A percentile compares a stretch with the other conserved stretches of the same genome.
phyloP scores from a whole-genome alignment of 2,797 vertebrate species.

The Tenualosa ilisha region DNA sequence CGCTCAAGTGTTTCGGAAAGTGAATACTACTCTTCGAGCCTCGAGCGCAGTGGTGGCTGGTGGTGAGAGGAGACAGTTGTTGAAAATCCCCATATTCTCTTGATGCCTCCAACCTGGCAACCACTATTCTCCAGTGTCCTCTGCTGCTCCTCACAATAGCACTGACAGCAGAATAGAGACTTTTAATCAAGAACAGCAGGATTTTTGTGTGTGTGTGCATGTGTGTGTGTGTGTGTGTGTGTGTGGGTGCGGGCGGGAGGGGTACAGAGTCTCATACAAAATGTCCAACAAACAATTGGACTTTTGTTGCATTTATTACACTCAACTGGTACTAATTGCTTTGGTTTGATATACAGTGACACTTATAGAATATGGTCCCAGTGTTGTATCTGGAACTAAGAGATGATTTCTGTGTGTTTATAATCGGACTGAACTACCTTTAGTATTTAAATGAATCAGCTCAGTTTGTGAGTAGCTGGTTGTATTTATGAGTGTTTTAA shows the following conservation, averaged over 20 bases:
- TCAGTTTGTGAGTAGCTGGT: neutral
- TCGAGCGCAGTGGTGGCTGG: neutral
- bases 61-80: constrained; percentile 11
- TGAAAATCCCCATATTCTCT: neutral
- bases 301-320: neutral
- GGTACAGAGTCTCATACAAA: neutral
- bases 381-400: neutral
- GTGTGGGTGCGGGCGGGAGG: neutral
- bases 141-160: neutral
- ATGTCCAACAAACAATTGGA: constrained; percentile 19
- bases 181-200: constrained; percentile 14
- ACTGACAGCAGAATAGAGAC: neutral
- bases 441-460: neutral
- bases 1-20: neutral
- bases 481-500: neutral
- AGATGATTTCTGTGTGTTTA: neutral
- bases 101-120: neutral
- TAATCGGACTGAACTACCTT: neutral
- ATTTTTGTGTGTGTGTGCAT: too few relatives aligned
- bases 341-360: neutral
- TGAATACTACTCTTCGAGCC: neutral
- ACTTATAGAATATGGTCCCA: neutral
- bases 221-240: too few relatives aligned
- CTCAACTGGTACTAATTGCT: constrained; percentile 12
- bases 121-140: neutral